A percentile compares a stretch with the other conserved stretches of the same genome.
Evolutionary conservation across 2,888 invertebrate genomes (phyloP).

Genomic region (Scaptomyza reducta): DNA sequence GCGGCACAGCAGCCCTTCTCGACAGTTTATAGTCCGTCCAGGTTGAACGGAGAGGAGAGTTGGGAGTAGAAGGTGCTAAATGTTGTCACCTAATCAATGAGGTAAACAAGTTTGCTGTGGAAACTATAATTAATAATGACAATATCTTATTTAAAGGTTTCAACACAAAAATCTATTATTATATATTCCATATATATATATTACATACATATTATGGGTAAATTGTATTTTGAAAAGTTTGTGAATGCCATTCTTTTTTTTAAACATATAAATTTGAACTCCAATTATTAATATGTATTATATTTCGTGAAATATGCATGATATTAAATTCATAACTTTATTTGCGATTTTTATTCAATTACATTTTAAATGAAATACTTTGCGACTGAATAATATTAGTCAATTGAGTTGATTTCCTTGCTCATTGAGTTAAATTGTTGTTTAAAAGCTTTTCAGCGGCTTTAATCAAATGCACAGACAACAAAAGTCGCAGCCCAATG

Average conservation of each 20-base stretch:
- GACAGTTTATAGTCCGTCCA: conserved; percentile 10
- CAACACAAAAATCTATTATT: background rate
- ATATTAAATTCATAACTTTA: background rate
- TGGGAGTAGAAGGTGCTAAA: conserved; percentile 15
- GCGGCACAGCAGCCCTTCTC: conserved; percentile 29
- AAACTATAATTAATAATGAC: background rate
- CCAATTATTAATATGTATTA: background rate
- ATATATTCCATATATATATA: too few species aligned
- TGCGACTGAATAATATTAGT: conserved; percentile 29
- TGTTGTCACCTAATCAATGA: conserved; percentile 12
- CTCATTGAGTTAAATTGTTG: conserved; percentile 47
- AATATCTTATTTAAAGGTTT: background rate
- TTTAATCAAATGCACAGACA: conserved; percentile 73
- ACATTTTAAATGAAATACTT: conserved; percentile 14
- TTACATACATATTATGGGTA: too few species aligned
- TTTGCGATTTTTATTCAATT: conserved; percentile 19
- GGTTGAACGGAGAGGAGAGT: background rate
- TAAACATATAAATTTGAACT: background rate
- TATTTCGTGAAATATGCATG: background rate
- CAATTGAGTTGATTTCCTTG: conserved; percentile 51
- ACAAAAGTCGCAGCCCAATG: conserved; percentile 72
- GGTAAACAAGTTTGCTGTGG: background rate
- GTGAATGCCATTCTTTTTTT: too few species aligned
- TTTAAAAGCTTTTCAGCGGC: conserved; percentile 19
- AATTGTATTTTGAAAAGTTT: too few species aligned